A percentile compares a stretch with the other conserved stretches of the same genome.
These are phyloP conservation scores for Cryptoblepharus egeriae DNA, from an alignment of 2,797 vertebrate species.

Conservation along the genomic window DNA sequence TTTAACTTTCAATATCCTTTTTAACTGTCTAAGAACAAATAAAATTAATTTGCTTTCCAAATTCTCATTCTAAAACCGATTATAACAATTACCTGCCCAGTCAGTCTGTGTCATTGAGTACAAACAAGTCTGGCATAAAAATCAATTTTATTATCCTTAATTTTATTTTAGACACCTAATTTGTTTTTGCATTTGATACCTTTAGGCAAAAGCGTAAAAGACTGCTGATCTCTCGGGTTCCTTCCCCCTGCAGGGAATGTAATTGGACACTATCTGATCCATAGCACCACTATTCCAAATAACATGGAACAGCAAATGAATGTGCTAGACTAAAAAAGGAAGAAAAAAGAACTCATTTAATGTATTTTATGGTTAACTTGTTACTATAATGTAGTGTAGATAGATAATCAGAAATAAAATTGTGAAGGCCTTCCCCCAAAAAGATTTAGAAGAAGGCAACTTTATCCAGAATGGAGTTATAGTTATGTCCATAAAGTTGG, in stretches of 20 bases:
- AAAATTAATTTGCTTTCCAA: constrained; percentile 19
- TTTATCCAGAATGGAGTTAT: constrained; percentile 46
- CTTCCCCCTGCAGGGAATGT: constrained; percentile 72
- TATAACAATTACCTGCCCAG: constrained; percentile 64
- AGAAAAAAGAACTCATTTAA: constrained; percentile 59
- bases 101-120: constrained; percentile 66
- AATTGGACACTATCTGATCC: constrained; percentile 70
- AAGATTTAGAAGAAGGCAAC: constrained; percentile 73
- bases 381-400: too few species aligned
- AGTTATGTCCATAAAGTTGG: constrained; percentile 1
- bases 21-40: constrained; percentile 35
- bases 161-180: constrained; percentile 78
- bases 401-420: constrained; percentile 75
- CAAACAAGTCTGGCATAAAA: constrained; percentile 67
- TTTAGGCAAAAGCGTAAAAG: constrained; percentile 68
- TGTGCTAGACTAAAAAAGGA: constrained; percentile 60
- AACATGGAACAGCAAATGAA: constrained; percentile 64
- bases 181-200: constrained; percentile 73
- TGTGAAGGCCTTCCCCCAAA: constrained; percentile 61
- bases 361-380: constrained; percentile 76
- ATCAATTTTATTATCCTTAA: constrained; percentile 69
- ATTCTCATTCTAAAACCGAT: constrained; percentile 59
- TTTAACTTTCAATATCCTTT: constrained; percentile 38
- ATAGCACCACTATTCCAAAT: constrained; percentile 53
- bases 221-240: constrained; percentile 67